These are phyloP conservation scores for Rhabdornis inornatus DNA, from an alignment of 2,113 vertebrate genomes.

Conservation along the genomic window DNA sequence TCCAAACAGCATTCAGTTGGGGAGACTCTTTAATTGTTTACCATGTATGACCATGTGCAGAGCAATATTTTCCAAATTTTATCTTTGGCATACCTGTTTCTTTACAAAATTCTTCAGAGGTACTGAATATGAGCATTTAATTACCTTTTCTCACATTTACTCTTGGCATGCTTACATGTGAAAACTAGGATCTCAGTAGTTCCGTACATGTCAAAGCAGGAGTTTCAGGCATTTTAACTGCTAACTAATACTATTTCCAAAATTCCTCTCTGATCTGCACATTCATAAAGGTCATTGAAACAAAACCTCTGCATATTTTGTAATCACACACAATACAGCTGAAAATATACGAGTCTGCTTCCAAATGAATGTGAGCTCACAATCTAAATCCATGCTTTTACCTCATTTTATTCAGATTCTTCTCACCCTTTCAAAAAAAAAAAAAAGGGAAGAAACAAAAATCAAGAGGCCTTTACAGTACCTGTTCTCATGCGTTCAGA, in stretches of 20 bases:
- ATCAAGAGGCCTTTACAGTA: slow-evolving; percentile 2
- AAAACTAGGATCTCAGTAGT: not conserved
- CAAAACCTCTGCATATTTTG: not conserved
- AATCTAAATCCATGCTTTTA: not conserved
- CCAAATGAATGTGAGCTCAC: not conserved
- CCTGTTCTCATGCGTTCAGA: slow-evolving; percentile 82
- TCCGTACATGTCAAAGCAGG: not conserved
- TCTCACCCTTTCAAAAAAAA: not conserved
- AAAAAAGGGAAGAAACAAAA: not conserved
- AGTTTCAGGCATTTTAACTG: not conserved
- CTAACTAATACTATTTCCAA: not conserved
- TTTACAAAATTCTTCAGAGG: not conserved
- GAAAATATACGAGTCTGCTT: not conserved
- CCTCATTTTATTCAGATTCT: not conserved
- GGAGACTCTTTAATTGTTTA: not conserved
- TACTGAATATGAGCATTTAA: not conserved
- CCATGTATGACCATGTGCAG: not conserved
- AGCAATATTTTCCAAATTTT: not conserved
- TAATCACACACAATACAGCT: not conserved
- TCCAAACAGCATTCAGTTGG: not conserved
- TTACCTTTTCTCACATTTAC: not conserved
- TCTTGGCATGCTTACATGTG: not conserved
- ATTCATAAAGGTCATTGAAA: not conserved
- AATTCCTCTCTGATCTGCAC: not conserved
- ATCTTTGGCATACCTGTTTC: not conserved